Percentiles rank a stretch among this genome's conserved stretches.
These are phyloP conservation scores for Apis florea DNA, from an alignment of 1,140 invertebrate genomes.

Conservation along the genomic window DNA sequence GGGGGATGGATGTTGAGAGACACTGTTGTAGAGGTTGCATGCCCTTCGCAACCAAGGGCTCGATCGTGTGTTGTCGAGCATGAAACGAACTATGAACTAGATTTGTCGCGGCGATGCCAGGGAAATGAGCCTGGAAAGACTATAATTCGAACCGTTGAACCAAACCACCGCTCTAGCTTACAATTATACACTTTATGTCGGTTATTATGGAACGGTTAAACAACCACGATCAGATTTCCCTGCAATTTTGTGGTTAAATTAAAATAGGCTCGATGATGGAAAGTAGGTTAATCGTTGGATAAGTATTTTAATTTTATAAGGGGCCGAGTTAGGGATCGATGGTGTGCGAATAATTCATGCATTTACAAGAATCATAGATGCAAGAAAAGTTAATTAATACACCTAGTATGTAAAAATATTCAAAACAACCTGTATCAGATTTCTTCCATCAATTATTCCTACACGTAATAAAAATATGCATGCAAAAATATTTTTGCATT, in stretches of 20 bases:
- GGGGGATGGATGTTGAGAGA: too few species aligned
- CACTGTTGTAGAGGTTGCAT: background rate
- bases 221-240: background rate
- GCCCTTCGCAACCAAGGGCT: background rate
- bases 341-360: too few species aligned
- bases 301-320: background rate
- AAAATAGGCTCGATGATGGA: background rate
- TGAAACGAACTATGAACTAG: conserved; percentile 15
- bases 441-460: too few species aligned
- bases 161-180: background rate
- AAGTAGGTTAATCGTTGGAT: background rate
- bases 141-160: conserved; percentile 8
- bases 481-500: too few species aligned
- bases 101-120: conserved; percentile 9
- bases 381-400: too few species aligned
- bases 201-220: background rate
- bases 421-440: too few species aligned
- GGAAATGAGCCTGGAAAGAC: background rate
- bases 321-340: too few species aligned
- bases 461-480: too few species aligned
- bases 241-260: background rate
- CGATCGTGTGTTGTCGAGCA: background rate
- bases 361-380: too few species aligned
- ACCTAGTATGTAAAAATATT: too few species aligned
- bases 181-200: background rate